Percentiles rank a stretch among this genome's conserved stretches.
Evolutionary conservation across 2,888 invertebrate genomes (phyloP).

Genomic region (Philereme transversata): DNA sequence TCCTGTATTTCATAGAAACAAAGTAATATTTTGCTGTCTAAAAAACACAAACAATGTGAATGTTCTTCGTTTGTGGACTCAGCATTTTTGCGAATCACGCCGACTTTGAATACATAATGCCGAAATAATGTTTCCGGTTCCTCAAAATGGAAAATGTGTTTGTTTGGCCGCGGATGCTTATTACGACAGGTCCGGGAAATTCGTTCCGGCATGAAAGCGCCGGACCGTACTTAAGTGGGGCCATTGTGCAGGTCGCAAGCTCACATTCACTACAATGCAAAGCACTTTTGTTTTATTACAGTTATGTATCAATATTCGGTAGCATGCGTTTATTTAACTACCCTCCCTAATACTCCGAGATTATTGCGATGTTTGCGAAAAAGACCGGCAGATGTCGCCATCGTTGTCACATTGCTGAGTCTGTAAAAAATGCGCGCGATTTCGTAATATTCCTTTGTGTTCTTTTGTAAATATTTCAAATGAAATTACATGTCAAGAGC

Average conservation of each 20-base stretch:
- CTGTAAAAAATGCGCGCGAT: conserved; percentile 13
- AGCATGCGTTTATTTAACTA: conserved; percentile 70
- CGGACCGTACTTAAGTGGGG: conserved; percentile 74
- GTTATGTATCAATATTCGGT: conserved; percentile 68
- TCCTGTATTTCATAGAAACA: conserved; percentile 3
- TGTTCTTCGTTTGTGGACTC: conserved; percentile 36
- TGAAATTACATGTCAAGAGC: conserved; percentile 22
- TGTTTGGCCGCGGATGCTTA: conserved; percentile 75
- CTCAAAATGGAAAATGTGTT: conserved; percentile 69
- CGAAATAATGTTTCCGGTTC: conserved; percentile 66
- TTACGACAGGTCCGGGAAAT: conserved; percentile 71
- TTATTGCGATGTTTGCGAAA: conserved; percentile 44
- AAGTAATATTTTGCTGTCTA: conserved; percentile 22
- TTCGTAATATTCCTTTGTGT: conserved; percentile 18
- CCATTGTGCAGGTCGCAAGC: conserved; percentile 64
- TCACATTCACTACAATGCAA: conserved; percentile 64
- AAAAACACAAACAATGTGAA: conserved; percentile 27
- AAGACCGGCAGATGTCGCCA: conserved; percentile 28
- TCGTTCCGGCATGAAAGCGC: conserved; percentile 67
- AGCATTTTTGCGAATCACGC: conserved; percentile 51
- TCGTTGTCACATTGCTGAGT: conserved; percentile 16
- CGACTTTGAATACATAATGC: conserved; percentile 65
- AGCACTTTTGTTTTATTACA: conserved; percentile 72
- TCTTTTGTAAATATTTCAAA: conserved; percentile 23
- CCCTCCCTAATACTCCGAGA: conserved; percentile 52